Percentiles rank a stretch among this genome's conserved stretches.
Evolutionary conservation across 2,113 vertebrate species (phyloP).

Genomic region (Amphiprion percula): DNA sequence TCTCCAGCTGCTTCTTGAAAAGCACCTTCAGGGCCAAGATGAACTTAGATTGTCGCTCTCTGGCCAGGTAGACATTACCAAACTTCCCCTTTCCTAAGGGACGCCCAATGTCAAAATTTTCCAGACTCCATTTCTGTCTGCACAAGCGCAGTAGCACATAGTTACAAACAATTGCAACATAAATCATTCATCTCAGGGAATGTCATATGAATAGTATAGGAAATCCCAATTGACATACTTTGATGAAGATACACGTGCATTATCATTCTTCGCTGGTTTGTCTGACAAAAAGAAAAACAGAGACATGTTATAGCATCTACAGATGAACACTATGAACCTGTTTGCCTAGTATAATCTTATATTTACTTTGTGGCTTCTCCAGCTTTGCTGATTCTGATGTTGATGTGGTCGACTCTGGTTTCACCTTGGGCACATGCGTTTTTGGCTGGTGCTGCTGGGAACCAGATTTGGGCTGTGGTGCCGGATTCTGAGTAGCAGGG

Average conservation of each 20-base stretch:
- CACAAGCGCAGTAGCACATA: neutral
- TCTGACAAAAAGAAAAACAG: slow-evolving; percentile 34
- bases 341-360: neutral
- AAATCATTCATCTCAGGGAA: neutral
- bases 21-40: slow-evolving; percentile 97
- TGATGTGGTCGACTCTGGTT: slow-evolving; percentile 62
- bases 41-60: slow-evolving; percentile 94
- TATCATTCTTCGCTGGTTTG: slow-evolving; percentile 55
- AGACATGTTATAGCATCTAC: neutral
- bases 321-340: neutral
- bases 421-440: neutral
- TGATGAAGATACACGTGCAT: slow-evolving; percentile 20
- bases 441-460: slow-evolving; percentile 53
- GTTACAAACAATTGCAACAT: neutral
- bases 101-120: slow-evolving; percentile 96
- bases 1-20: slow-evolving; percentile 96
- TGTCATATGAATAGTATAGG: neutral
- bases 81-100: slow-evolving; percentile 98
- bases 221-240: slow-evolving; percentile 37
- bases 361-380: slow-evolving; percentile 79
- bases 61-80: slow-evolving; percentile 96
- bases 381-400: slow-evolving; percentile 51
- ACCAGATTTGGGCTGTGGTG: slow-evolving; percentile 42
- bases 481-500: slow-evolving; percentile 49
- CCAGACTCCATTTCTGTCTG: slow-evolving; percentile 93